phyloP scores from a whole-genome alignment of 1,140 invertebrate species.

The Drosophila parabipectinata region DNA sequence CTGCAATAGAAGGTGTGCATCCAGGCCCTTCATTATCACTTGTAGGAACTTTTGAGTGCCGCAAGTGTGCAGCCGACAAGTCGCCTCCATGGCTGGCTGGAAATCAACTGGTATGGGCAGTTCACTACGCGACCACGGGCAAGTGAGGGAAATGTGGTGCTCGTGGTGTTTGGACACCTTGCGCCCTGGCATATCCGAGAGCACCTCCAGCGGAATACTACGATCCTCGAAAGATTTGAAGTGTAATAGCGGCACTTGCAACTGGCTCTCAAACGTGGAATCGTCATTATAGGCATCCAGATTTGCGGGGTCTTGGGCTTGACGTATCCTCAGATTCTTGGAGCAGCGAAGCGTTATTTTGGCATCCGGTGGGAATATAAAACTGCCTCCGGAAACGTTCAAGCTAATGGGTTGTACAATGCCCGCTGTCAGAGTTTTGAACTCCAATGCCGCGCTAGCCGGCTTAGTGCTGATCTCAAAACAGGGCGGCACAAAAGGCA shows the following conservation, averaged over 20 bases:
- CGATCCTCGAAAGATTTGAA: slow-evolving; percentile 89
- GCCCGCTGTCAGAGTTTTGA: slow-evolving; percentile 88
- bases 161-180: slow-evolving; percentile 84
- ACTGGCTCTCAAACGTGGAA: slow-evolving; percentile 85
- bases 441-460: slow-evolving; percentile 84
- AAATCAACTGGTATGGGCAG: slow-evolving; percentile 90
- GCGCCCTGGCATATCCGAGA: slow-evolving; percentile 90
- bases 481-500: slow-evolving; percentile 66
- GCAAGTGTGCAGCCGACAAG: slow-evolving; percentile 92
- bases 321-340: slow-evolving; percentile 85
- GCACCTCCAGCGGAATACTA: slow-evolving; percentile 87
- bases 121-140: slow-evolving; percentile 90
- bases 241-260: slow-evolving; percentile 87
- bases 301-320: slow-evolving; percentile 8
- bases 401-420: slow-evolving; percentile 89
- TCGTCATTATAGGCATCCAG: slow-evolving; percentile 43
- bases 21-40: slow-evolving; percentile 89
- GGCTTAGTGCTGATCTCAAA: slow-evolving; percentile 85
- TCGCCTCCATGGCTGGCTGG: slow-evolving; percentile 91
- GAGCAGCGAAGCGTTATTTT: slow-evolving; percentile 86
- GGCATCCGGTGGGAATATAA: slow-evolving; percentile 85
- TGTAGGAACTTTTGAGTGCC: slow-evolving; percentile 92
- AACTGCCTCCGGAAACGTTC: slow-evolving; percentile 89
- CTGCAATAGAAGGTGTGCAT: slow-evolving; percentile 86
- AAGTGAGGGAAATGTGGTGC: slow-evolving; percentile 86